phyloP scores from a whole-genome alignment of 1,140 invertebrate species.

The Drosophila sucinea region DNA sequence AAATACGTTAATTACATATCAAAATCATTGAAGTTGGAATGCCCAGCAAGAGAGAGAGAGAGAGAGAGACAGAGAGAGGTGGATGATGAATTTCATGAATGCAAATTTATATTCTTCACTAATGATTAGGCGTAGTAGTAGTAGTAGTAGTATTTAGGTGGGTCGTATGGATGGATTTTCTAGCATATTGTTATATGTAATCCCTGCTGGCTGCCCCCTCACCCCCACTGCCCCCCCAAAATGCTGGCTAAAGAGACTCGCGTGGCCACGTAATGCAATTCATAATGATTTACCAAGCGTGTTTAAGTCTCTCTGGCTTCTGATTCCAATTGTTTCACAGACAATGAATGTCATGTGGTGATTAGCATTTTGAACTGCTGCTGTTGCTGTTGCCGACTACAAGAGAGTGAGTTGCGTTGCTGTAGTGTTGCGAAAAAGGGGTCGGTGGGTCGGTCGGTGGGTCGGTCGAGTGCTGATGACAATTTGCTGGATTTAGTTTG shows the following conservation, averaged over 20 bases:
- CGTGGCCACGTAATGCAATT: constrained; percentile 65
- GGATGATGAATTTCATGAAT: too few relatives aligned
- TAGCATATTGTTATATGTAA: too few relatives aligned
- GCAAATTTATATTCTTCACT: too few relatives aligned
- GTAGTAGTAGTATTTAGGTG: too few relatives aligned
- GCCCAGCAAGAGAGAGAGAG: too few relatives aligned
- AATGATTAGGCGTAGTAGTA: too few relatives aligned
- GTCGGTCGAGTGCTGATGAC: constrained; percentile 27
- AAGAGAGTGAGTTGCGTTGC: constrained; percentile 10
- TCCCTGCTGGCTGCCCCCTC: too few relatives aligned
- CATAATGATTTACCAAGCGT: constrained; percentile 64
- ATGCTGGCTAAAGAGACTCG: not conserved
- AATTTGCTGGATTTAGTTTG: constrained; percentile 61
- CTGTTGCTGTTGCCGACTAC: constrained; percentile 50
- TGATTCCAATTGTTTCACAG: constrained; percentile 76
- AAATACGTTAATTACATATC: too few relatives aligned
- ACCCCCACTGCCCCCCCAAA: not conserved
- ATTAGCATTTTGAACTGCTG: constrained; percentile 73
- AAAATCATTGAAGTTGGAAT: too few relatives aligned
- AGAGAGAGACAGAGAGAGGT: too few relatives aligned
- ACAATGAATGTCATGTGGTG: constrained; percentile 80
- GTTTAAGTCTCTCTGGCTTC: constrained; percentile 46
- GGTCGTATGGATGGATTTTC: too few relatives aligned
- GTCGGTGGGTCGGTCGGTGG: too few relatives aligned
- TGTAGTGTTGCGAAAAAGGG: not conserved